A percentile compares a stretch with the other conserved stretches of the same genome.
Evolutionary conservation across 2,113 vertebrate genomes (phyloP).

Genomic region (Tyto alba): DNA sequence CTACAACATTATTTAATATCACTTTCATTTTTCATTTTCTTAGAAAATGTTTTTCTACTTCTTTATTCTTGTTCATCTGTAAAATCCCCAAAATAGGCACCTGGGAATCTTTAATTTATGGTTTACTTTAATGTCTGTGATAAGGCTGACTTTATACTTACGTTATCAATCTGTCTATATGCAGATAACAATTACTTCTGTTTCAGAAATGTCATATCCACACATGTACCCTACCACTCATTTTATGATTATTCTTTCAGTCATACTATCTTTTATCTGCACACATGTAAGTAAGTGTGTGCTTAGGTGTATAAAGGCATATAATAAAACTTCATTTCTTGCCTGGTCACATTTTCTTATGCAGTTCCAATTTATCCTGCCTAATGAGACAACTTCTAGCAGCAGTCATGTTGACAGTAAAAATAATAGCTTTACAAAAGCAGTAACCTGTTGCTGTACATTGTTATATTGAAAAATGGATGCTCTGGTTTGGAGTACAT

Average conservation of each 20-base stretch:
- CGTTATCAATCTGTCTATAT: neutral
- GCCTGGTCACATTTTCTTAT: constrained; percentile 44
- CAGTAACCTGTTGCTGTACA: constrained; percentile 66
- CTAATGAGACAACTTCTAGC: constrained; percentile 73
- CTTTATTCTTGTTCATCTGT: neutral
- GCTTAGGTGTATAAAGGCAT: neutral
- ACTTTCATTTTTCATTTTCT: constrained; percentile 5
- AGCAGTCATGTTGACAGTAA: constrained; percentile 70
- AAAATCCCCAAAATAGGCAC: neutral
- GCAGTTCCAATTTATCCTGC: constrained; percentile 67
- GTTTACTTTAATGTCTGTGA: constrained; percentile 3
- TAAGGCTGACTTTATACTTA: neutral
- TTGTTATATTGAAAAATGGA: constrained; percentile 73
- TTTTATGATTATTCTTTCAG: neutral
- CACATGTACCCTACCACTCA: neutral
- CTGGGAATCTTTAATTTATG: neutral
- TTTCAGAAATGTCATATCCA: neutral
- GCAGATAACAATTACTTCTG: neutral
- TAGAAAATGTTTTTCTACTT: neutral
- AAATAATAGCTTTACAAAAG: constrained; percentile 79
- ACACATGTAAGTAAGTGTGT: neutral
- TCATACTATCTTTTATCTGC: neutral
- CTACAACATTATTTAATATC: neutral
- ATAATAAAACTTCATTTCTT: neutral
- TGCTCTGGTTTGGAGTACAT: constrained; percentile 57